Percentiles rank a stretch among this genome's conserved stretches.
These are phyloP conservation scores for Anthoptus insignis DNA, from an alignment of 2,888 invertebrate genomes.

Conservation along the genomic window DNA sequence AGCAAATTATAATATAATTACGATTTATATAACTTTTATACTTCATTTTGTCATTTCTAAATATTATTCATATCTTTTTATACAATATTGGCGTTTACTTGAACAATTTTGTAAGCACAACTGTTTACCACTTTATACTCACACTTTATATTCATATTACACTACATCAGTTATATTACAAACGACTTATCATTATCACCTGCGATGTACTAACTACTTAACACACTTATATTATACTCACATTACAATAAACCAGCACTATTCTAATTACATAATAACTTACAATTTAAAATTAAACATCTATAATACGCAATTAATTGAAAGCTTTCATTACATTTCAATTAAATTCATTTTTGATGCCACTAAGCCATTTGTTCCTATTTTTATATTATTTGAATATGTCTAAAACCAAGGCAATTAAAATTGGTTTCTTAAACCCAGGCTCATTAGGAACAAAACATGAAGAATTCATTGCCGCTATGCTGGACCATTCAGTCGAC, in stretches of 20 bases:
- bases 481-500: conserved; percentile 24
- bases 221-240: too few species aligned
- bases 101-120: neutral
- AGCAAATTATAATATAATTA: neutral
- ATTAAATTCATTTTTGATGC: too few species aligned
- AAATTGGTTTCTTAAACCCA: conserved; percentile 42
- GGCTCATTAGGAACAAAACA: conserved; percentile 43
- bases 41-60: too few species aligned
- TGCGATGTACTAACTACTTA: too few species aligned
- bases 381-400: neutral
- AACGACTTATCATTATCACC: too few species aligned
- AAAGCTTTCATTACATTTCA: too few species aligned
- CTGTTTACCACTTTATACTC: neutral
- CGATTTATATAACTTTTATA: neutral
- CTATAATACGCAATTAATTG: too few species aligned
- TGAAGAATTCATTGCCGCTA: conserved; percentile 36
- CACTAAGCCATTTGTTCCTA: too few species aligned
- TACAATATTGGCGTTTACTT: neutral
- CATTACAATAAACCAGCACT: neutral
- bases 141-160: too few species aligned
- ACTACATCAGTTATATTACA: too few species aligned
- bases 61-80: neutral
- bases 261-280: too few species aligned
- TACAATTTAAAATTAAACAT: too few species aligned
- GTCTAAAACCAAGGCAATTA: conserved; percentile 11